These are phyloP conservation scores for Elachura formosa DNA, from an alignment of 2,113 vertebrate genomes.

Conservation along the genomic window DNA sequence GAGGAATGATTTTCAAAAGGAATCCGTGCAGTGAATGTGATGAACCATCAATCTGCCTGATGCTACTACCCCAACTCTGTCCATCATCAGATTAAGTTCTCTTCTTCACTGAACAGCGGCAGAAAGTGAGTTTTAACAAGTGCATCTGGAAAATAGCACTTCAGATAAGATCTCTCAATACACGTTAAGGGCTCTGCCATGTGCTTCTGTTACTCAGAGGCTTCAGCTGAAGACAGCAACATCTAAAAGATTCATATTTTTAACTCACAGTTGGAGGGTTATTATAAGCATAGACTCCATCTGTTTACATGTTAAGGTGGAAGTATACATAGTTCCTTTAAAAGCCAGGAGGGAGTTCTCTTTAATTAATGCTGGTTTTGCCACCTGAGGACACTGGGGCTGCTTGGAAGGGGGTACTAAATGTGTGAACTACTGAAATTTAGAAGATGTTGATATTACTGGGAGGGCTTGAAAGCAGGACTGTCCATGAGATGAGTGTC, in stretches of 20 bases:
- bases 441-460: not conserved
- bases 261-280: not conserved
- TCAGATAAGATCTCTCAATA: not conserved
- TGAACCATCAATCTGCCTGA: not conserved
- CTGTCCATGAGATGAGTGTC: not conserved
- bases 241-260: not conserved
- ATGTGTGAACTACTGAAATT: not conserved
- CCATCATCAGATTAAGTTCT: not conserved
- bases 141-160: not conserved
- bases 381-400: not conserved
- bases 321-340: not conserved
- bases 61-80: not conserved
- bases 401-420: not conserved
- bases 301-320: not conserved
- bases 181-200: not conserved
- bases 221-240: not conserved
- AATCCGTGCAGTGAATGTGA: not conserved
- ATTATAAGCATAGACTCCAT: not conserved
- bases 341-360: not conserved
- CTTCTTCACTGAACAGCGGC: not conserved
- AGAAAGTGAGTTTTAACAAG: constrained; percentile 15
- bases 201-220: not conserved
- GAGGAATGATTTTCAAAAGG: not conserved
- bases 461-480: not conserved
- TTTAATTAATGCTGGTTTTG: not conserved